Percentiles rank a stretch among this genome's conserved stretches.
Evolutionary conservation across 2,888 invertebrate genomes (phyloP).

Genomic region (Metallyticus violacea): DNA sequence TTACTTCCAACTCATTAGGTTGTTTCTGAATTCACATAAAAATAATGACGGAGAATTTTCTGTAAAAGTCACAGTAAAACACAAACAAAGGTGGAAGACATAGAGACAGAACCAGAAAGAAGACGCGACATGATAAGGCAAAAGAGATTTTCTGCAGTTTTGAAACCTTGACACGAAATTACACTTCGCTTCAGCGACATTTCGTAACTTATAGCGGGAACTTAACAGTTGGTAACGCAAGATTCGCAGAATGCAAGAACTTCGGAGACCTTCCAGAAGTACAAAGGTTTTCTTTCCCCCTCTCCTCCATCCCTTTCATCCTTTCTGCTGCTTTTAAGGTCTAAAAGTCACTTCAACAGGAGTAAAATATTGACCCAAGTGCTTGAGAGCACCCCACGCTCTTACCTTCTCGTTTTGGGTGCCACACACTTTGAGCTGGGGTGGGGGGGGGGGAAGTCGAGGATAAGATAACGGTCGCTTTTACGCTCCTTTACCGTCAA

Average conservation of each 20-base stretch:
- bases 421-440: neutral
- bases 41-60: too few relatives aligned
- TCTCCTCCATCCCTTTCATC: neutral
- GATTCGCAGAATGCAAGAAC: neutral
- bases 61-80: too few relatives aligned
- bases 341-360: neutral
- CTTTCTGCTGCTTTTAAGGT: neutral
- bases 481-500: too few relatives aligned
- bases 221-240: neutral
- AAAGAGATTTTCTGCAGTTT: too few relatives aligned
- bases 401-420: neutral
- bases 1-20: too few relatives aligned
- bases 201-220: neutral
- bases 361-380: neutral
- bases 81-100: too few relatives aligned
- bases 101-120: too few relatives aligned
- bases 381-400: neutral
- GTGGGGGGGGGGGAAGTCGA: too few relatives aligned
- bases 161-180: too few relatives aligned
- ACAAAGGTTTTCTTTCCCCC: neutral
- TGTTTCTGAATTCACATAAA: too few relatives aligned
- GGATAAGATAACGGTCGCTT: neutral
- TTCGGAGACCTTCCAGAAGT: neutral
- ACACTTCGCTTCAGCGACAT: neutral
- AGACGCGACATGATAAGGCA: too few relatives aligned